Percentiles rank a stretch among this genome's conserved stretches.
phyloP scores from a whole-genome alignment of 2,888 invertebrate genomes.

The Drosophila anomalata region DNA sequence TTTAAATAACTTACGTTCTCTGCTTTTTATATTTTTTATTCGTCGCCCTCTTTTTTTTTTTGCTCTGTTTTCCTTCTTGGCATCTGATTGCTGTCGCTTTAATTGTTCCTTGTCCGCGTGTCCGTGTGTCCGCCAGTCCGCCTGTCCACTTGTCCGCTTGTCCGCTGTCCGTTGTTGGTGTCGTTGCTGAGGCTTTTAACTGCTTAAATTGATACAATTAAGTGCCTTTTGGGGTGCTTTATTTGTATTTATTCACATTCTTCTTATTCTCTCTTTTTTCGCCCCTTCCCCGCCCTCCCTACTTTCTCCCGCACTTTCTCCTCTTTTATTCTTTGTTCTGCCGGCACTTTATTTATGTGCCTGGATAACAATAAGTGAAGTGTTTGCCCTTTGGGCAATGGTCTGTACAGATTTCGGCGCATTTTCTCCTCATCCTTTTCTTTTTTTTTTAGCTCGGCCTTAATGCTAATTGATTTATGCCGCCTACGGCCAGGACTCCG shows the following conservation, averaged over 20 bases:
- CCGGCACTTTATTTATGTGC: conserved; percentile 52
- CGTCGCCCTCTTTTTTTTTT: background rate
- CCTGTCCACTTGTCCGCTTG: background rate
- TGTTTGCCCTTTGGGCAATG: conserved; percentile 53
- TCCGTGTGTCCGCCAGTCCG: background rate
- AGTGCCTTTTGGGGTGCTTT: conserved; percentile 70
- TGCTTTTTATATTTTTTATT: conserved; percentile 9
- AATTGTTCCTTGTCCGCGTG: conserved; percentile 9
- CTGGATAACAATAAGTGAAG: conserved; percentile 60
- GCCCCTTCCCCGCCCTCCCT: background rate
- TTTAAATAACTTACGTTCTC: conserved; percentile 19
- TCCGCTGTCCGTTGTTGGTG: conserved; percentile 12
- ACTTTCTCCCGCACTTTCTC: conserved; percentile 8
- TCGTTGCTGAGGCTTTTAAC: conserved; percentile 51
- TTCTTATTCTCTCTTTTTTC: background rate
- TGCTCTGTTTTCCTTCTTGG: conserved; percentile 2
- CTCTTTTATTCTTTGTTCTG: conserved; percentile 4
- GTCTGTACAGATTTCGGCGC: conserved; percentile 26
- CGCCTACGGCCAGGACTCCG: conserved; percentile 30
- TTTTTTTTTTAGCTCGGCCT: conserved; percentile 21
- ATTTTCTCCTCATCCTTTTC: background rate
- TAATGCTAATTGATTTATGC: conserved; percentile 72
- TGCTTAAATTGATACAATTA: conserved; percentile 73
- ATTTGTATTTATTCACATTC: conserved; percentile 49
- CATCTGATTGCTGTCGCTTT: conserved; percentile 17